phyloP scores from a whole-genome alignment of 2,113 vertebrate genomes.

The Heteronetta atricapilla region DNA sequence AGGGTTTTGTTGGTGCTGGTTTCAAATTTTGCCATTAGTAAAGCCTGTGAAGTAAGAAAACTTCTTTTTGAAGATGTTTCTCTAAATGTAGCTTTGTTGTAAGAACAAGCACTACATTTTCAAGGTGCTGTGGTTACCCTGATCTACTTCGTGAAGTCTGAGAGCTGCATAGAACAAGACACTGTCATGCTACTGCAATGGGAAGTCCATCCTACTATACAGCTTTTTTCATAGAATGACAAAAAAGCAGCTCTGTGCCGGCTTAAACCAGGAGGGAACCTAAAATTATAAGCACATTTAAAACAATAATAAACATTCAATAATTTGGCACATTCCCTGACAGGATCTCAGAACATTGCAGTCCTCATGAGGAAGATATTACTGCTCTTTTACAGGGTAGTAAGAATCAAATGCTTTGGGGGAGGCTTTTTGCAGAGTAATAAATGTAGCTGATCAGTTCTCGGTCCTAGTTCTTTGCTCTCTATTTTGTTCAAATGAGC shows the following conservation, averaged over 20 bases:
- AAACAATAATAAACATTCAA: not conserved
- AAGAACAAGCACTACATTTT: not conserved
- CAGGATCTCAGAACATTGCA: not conserved
- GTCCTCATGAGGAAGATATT: not conserved
- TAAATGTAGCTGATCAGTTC: not conserved
- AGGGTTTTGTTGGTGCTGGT: not conserved
- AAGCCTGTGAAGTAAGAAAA: not conserved
- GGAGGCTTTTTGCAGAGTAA: not conserved
- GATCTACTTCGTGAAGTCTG: not conserved
- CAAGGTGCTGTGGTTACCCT: not conserved
- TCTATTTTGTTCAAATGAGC: not conserved
- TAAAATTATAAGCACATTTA: not conserved
- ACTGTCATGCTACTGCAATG: fast-evolving
- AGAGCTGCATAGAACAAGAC: not conserved
- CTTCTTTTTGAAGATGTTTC: not conserved
- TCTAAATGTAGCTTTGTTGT: not conserved
- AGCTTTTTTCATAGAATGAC: not conserved
- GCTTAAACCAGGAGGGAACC: not conserved
- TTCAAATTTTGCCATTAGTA: not conserved
- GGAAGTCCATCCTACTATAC: not conserved
- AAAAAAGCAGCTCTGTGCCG: not conserved
- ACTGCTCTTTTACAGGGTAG: not conserved
- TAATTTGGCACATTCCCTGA: not conserved
- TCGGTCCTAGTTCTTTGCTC: not conserved
- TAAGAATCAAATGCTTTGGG: not conserved